Evolutionary conservation across 2,797 vertebrate species (phyloP).

Genomic region (Anas bahamensis): DNA sequence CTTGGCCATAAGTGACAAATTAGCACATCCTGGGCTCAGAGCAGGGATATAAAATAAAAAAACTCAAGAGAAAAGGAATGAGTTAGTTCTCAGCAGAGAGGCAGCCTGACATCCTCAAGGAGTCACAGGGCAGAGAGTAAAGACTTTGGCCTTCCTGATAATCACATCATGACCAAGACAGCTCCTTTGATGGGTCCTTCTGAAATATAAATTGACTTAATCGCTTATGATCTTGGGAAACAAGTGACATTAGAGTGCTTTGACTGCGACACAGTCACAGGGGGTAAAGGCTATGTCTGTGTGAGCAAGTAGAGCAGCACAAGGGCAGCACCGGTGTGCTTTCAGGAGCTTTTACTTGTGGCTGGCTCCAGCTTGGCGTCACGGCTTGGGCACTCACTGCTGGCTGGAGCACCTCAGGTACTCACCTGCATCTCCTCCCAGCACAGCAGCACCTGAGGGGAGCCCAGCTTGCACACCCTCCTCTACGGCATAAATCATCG

Average conservation of each 20-base stretch:
- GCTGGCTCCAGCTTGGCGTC: neutral
- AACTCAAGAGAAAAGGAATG: neutral
- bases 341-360: neutral
- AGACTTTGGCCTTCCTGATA: neutral
- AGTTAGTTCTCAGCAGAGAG: neutral
- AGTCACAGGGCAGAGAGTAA: neutral
- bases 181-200: neutral
- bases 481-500: neutral
- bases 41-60: neutral
- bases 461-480: neutral
- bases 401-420: neutral
- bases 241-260: neutral
- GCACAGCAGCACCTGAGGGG: neutral
- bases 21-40: neutral
- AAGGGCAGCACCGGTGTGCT: neutral
- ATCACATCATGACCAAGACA: neutral
- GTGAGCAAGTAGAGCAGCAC: neutral
- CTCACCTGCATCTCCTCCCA: neutral
- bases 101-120: neutral
- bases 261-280: neutral
- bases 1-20: neutral
- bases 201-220: neutral
- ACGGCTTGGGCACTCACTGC: neutral
- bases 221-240: neutral
- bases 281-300: neutral